Evolutionary conservation across 2,797 vertebrate genomes (phyloP).

Genomic region (Coilia nasus): DNA sequence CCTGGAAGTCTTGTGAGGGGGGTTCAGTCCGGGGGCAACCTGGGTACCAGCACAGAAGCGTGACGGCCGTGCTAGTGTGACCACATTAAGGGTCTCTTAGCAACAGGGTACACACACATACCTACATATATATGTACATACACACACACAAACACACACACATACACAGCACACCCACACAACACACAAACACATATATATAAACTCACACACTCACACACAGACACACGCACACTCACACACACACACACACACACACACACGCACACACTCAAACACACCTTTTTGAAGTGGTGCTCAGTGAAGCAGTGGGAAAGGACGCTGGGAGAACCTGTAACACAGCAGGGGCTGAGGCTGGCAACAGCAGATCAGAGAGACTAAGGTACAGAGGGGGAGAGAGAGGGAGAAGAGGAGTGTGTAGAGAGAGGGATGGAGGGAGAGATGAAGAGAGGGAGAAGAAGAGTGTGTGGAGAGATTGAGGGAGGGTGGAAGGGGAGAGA

Average conservation of each 20-base stretch:
- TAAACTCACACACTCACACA: too few relatives aligned
- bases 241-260: too few relatives aligned
- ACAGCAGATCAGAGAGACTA: conserved; percentile 30
- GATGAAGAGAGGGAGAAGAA: too few relatives aligned
- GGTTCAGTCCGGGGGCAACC: background rate
- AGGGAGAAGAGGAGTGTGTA: too few relatives aligned
- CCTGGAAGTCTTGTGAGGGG: conserved; percentile 42
- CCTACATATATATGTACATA: too few relatives aligned
- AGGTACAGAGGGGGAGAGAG: background rate
- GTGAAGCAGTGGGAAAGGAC: conserved; percentile 60
- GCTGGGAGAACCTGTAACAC: conserved; percentile 67
- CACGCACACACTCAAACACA: background rate
- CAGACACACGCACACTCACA: too few relatives aligned
- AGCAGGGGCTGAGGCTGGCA: conserved; percentile 60
- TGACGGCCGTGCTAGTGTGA: background rate
- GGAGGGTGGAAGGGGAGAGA: background rate
- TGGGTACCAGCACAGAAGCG: background rate
- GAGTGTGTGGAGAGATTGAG: too few relatives aligned
- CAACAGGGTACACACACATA: background rate
- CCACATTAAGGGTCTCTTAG: background rate
- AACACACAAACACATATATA: too few relatives aligned
- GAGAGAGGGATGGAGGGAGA: too few relatives aligned
- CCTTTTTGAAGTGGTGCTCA: conserved; percentile 45
- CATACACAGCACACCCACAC: too few relatives aligned
- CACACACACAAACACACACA: too few relatives aligned